phyloP scores from a whole-genome alignment of 2,113 vertebrate genomes.

The human region DNA sequence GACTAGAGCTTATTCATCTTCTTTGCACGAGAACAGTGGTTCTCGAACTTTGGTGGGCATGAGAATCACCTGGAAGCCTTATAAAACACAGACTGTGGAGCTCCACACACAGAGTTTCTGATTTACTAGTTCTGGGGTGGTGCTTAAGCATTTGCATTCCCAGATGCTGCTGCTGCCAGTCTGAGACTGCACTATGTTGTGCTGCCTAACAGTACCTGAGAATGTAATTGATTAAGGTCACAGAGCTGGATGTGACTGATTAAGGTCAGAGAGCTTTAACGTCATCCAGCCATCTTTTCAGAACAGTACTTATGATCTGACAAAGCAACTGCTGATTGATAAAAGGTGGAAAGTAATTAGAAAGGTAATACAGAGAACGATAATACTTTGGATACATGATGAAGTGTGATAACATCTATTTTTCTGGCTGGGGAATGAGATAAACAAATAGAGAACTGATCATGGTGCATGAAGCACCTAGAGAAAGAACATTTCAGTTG shows the following conservation, averaged over 20 bases:
- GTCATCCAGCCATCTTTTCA: not conserved
- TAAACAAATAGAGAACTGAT: not conserved
- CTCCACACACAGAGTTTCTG: not conserved
- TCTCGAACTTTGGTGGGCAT: not conserved
- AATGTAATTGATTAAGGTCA: not conserved
- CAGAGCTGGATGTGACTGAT: not conserved
- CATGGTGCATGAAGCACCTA: not conserved
- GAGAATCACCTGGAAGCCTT: not conserved
- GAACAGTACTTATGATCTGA: not conserved
- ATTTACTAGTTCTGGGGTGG: not conserved
- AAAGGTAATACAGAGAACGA: not conserved
- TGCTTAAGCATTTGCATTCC: not conserved
- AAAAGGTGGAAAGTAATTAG: not conserved
- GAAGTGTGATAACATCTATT: not conserved
- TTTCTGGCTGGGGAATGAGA: not conserved
- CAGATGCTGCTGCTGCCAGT: not conserved
- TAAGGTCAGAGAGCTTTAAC: not conserved
- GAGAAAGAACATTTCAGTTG: not conserved
- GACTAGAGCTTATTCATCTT: not conserved
- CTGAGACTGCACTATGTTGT: rapidly evolving
- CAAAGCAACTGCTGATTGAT: not conserved
- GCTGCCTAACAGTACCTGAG: not conserved
- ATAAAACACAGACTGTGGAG: not conserved
- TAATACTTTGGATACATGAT: not conserved
- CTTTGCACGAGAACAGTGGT: not conserved